A percentile compares a stretch with the other conserved stretches of the same genome.
Evolutionary conservation across 2,888 invertebrate species (phyloP).

Genomic region (Phalera bucephala): DNA sequence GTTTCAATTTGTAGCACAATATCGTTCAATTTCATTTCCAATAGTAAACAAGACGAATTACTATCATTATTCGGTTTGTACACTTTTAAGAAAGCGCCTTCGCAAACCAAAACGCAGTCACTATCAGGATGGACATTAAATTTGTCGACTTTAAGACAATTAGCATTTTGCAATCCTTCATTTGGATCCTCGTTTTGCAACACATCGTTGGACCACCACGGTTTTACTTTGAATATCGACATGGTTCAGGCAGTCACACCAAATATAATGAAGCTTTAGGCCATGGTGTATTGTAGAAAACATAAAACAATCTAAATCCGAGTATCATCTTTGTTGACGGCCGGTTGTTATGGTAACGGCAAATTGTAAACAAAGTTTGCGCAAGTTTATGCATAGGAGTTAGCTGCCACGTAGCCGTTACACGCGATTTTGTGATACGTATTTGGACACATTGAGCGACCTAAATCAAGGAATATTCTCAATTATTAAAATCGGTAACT

Average conservation of each 20-base stretch:
- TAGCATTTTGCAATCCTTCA: slow-evolving; percentile 84
- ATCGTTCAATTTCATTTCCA: slow-evolving; percentile 89
- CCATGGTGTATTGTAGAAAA: neutral
- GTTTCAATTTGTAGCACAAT: slow-evolving; percentile 92
- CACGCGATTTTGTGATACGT: no score
- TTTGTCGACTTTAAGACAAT: slow-evolving; percentile 86
- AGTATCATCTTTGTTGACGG: neutral
- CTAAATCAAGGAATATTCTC: no score
- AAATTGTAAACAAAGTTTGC: neutral
- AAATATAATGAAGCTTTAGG: neutral
- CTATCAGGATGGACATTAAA: slow-evolving; percentile 92
- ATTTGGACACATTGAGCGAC: no score
- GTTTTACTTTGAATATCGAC: slow-evolving; percentile 96
- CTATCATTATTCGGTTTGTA: slow-evolving; percentile 61
- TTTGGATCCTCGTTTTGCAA: slow-evolving; percentile 76
- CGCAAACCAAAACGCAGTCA: slow-evolving; percentile 87
- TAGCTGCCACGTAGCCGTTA: no score
- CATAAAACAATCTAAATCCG: no score
- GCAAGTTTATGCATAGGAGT: no score
- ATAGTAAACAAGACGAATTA: slow-evolving; percentile 86
- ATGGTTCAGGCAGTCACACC: slow-evolving; percentile 70
- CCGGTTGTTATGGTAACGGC: neutral
- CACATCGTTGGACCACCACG: slow-evolving; percentile 93
- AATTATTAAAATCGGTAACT: no score
- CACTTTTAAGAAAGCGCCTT: slow-evolving; percentile 58